Evolutionary conservation across 2,797 vertebrate species (phyloP), one percentile per base, ranked within the genome.

Genomic region (Pangasius mekongensis): DNA sequence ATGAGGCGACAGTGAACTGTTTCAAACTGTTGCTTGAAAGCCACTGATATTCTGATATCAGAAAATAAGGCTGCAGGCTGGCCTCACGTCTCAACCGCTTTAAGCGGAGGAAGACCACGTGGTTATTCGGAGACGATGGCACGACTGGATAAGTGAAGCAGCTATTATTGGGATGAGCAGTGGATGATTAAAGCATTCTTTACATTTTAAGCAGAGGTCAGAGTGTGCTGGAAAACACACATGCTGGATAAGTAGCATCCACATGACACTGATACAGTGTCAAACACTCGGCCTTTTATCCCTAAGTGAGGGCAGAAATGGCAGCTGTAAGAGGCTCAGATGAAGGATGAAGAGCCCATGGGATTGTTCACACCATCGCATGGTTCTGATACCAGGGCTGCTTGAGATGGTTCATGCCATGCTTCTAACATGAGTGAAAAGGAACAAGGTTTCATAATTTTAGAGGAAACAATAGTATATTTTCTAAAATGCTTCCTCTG

Each of bases 131-230:
- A 86, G 80, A 86, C 3, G 5, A 64, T 24, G 69, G 58, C 67
- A 39, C 30, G 24, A 10, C 87, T 77, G 14, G 58, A 88, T 87
- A 88, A 82, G 92, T 81, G 39, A 88, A 88, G 90, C 73, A 90
- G 88, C 87, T 58, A 67, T 71, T 62, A 36, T 49, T 91, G 90
- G 92, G 36, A 62, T 20, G 36, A 87, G 89, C 89, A 27, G 86
- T 20, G 82, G 11, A 49, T 95, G 94, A 95, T 95, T 94, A 95
- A 94, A 95, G 94, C 94, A 94, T 94, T 93, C 94, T 93, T 87
- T 83, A 66, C 39, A 67, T 83, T 66, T 30, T 67, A 82, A 88
- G n/a, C 87, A 92, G 92, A 92, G 93, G 93, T 93, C 87, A 90
- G 91, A 89, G 86, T 91, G 93, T 90, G 43, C 87, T 73, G 78